Conservation (phyloP, 1,140 invertebrate genomes). For the Solenopsis fugax region DNA sequence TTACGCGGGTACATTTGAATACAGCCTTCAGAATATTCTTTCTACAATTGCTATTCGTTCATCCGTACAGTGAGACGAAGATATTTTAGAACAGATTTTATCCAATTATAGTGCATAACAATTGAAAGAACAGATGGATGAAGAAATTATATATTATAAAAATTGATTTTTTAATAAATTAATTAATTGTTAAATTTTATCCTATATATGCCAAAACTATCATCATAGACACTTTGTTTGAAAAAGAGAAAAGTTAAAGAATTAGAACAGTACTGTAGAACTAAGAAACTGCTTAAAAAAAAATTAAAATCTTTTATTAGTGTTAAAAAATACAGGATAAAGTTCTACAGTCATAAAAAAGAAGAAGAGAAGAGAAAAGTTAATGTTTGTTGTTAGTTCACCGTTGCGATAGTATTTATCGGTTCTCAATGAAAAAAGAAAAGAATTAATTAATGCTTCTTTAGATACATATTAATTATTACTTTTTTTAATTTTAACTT, state of each 20-base stretch:
- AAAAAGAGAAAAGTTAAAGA: background rate
- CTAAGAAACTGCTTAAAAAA: background rate
- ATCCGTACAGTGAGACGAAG: background rate
- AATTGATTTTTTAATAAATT: background rate
- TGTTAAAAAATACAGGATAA: background rate
- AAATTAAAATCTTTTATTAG: background rate
- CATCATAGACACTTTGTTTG: background rate
- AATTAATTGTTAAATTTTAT: background rate
- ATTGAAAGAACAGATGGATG: background rate
- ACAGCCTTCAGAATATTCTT: slow-evolving; percentile 8
- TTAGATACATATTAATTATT: background rate
- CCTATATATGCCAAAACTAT: background rate
- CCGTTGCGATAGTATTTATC: background rate
- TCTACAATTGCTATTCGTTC: slow-evolving; percentile 7
- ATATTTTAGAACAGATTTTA: slow-evolving; percentile 24
- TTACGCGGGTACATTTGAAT: slow-evolving; percentile 16
- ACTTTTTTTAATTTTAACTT: background rate
- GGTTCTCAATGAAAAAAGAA: background rate
- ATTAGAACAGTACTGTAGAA: background rate
- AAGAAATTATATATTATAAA: slow-evolving; percentile 18
- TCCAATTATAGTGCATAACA: background rate
- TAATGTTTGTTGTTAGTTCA: slow-evolving; percentile 20
- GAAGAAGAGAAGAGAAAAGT: background rate
- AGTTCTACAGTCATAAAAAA: background rate
- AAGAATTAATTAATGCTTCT: background rate